These are phyloP conservation scores for Pristionchus japonicus DNA, from an alignment of 2,888 invertebrate genomes.

Conservation along the genomic window DNA sequence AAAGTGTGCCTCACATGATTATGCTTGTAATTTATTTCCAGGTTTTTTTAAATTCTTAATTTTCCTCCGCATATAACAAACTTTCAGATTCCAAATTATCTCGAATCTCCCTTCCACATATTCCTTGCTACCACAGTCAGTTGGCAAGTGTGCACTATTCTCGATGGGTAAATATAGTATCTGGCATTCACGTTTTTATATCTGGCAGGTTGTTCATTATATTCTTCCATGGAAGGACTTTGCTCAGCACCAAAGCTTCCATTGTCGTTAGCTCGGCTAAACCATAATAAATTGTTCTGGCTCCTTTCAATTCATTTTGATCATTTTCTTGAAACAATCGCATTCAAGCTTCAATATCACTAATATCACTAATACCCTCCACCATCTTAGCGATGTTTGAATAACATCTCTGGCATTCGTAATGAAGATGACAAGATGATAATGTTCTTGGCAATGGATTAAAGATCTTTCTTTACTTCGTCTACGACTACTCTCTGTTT, in stretches of 20 bases:
- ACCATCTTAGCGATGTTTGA: too few species aligned
- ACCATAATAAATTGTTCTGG: too few species aligned
- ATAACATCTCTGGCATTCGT: too few species aligned
- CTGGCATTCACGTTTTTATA: neutral
- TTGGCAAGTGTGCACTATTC: neutral
- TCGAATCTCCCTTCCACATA: neutral
- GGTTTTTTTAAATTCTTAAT: too few species aligned
- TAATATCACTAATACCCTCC: too few species aligned
- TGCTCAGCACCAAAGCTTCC: too few species aligned
- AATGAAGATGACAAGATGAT: neutral
- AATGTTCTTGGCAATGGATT: neutral
- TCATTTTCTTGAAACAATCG: too few species aligned
- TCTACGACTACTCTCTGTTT: too few species aligned
- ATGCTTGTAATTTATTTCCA: neutral
- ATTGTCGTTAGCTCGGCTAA: too few species aligned
- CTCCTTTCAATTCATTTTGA: too few species aligned
- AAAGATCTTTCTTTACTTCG: neutral
- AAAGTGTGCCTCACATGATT: neutral
- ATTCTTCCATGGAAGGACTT: neutral
- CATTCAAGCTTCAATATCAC: too few species aligned
- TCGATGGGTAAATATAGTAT: neutral
- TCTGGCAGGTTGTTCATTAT: neutral
- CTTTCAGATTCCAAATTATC: neutral
- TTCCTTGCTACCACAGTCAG: neutral
- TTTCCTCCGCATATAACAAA: too few species aligned